Percentiles rank a stretch among this genome's conserved stretches.
These are phyloP conservation scores for Orientallactaga bullata DNA, from an alignment of 2,113 vertebrate species.

Conservation along the genomic window DNA sequence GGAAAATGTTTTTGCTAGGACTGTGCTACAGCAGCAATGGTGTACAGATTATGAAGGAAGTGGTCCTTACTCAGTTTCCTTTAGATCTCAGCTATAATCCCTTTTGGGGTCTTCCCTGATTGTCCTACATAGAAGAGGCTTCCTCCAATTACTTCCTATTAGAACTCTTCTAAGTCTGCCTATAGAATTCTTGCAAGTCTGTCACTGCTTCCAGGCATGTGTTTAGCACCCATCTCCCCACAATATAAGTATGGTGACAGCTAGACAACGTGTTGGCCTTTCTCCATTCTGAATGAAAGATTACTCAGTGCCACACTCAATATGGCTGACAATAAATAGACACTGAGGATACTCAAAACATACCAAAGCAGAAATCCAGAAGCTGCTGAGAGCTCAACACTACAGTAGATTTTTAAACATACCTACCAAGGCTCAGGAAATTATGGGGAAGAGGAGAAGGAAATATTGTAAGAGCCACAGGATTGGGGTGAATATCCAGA, in stretches of 20 bases:
- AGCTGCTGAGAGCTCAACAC: no score
- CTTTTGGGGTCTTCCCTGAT: slow-evolving; percentile 3
- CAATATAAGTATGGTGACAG: neutral
- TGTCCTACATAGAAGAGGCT: neutral
- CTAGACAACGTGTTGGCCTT: neutral
- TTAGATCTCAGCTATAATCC: neutral
- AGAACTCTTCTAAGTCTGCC: slow-evolving; percentile 26
- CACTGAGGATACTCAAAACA: neutral
- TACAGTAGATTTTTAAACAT: no score
- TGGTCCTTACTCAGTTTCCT: neutral
- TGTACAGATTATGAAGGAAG: slow-evolving; percentile 30
- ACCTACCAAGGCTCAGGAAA: no score
- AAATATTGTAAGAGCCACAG: no score
- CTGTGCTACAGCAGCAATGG: slow-evolving; percentile 12
- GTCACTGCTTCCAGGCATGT: slow-evolving; percentile 1
- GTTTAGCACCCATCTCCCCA: neutral
- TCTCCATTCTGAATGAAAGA: neutral
- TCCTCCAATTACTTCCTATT: neutral
- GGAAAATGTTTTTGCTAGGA: neutral
- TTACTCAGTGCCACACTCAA: neutral
- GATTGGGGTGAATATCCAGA: no score
- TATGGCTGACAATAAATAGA: neutral
- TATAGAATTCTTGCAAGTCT: neutral
- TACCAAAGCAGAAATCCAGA: no score
- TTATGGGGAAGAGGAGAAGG: no score